These are phyloP conservation scores for Pachycephus smyrnensis DNA, from an alignment of 2,888 invertebrate species.

Conservation along the genomic window DNA sequence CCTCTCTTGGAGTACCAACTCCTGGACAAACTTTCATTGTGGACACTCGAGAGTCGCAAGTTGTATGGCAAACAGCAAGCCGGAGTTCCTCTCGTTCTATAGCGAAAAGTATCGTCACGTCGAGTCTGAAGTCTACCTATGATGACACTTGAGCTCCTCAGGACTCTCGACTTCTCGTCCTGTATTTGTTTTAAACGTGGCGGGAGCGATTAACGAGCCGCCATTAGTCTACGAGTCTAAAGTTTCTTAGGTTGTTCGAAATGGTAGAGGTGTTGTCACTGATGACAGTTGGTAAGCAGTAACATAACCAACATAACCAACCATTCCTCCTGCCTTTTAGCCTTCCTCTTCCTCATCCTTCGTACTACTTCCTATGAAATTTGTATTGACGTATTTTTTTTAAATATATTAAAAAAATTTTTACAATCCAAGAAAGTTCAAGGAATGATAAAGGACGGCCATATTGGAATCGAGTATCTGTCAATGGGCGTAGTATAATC, in stretches of 20 bases:
- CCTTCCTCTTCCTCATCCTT: not conserved
- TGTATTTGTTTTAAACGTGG: not conserved
- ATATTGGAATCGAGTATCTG: constrained; percentile 12
- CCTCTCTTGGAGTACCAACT: not conserved
- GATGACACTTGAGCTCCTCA: not conserved
- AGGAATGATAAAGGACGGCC: not conserved
- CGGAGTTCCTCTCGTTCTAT: not conserved
- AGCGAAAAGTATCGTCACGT: constrained; percentile 9
- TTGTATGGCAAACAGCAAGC: constrained; percentile 1
- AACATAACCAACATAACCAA: not conserved
- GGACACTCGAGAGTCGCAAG: constrained; percentile 9
- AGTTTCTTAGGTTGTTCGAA: not conserved
- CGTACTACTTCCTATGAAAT: constrained; percentile 18
- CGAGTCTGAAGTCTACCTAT: not conserved
- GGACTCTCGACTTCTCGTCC: not conserved
- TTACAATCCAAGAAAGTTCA: not conserved
- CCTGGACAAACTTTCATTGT: constrained; percentile 3
- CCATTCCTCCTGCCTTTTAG: not conserved
- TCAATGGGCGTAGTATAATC: constrained; percentile 40
- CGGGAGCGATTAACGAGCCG: not conserved
- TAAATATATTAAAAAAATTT: not conserved
- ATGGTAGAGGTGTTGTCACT: not conserved
- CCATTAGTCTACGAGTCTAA: not conserved
- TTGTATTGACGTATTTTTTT: not conserved
- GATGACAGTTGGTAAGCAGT: not conserved